Conservation (phyloP, 2,888 invertebrate species). For the Helobdella robusta region DNA sequence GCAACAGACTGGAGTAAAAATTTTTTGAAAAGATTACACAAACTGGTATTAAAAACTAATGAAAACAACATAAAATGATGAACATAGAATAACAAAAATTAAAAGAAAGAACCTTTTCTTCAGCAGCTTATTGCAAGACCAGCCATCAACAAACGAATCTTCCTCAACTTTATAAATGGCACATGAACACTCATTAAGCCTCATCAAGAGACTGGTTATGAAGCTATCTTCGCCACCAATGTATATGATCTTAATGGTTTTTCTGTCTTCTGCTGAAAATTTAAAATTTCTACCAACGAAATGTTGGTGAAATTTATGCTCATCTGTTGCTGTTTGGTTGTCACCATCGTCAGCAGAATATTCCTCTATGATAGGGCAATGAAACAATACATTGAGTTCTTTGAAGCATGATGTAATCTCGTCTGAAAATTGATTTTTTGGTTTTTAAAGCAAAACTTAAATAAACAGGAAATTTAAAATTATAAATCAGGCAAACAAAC, state of each 20-base stretch:
- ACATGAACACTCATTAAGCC: conserved; percentile 46
- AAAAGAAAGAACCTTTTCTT: conserved; percentile 57
- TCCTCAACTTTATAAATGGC: conserved; percentile 47
- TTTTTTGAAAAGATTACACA: not conserved
- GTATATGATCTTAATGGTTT: conserved; percentile 58
- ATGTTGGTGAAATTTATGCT: not conserved
- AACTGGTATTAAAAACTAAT: not conserved
- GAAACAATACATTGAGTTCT: not conserved
- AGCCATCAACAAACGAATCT: conserved; percentile 35
- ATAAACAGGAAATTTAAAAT: no score
- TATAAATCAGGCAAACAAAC: no score
- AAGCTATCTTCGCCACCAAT: conserved; percentile 61
- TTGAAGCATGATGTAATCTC: no score
- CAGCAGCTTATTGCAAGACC: conserved; percentile 57
- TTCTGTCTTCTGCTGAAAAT: conserved; percentile 31
- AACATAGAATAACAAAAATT: not conserved
- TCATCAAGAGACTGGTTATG: conserved; percentile 56
- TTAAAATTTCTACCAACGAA: conserved; percentile 36
- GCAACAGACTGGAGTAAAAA: not conserved
- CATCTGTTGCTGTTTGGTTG: not conserved
- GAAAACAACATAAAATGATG: not conserved
- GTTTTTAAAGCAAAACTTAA: no score
- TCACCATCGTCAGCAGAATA: not conserved
- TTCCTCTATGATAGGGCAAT: not conserved
- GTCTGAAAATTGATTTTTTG: no score